These are phyloP conservation scores for Silurus aristotelis DNA, from an alignment of 2,797 vertebrate species.

Conservation along the genomic window DNA sequence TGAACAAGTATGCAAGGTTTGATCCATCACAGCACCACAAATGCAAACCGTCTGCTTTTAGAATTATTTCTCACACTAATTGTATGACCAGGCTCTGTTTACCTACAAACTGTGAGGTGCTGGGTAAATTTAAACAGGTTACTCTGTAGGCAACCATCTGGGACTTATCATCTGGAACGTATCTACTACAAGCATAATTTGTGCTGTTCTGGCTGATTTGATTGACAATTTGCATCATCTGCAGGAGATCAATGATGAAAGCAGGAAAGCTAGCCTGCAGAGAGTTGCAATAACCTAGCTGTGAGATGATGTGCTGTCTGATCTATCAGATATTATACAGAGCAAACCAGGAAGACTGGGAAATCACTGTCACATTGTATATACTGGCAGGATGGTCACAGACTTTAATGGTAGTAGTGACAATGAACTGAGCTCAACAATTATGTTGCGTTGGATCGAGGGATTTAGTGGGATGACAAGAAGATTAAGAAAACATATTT, in stretches of 20 bases:
- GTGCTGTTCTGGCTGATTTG: slow-evolving; percentile 4
- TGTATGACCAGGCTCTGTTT: background rate
- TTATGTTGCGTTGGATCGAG: background rate
- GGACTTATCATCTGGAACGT: background rate
- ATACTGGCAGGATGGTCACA: background rate
- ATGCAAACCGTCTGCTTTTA: background rate
- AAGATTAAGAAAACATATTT: slow-evolving; percentile 34
- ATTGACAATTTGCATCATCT: slow-evolving; percentile 12
- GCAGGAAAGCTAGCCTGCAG: background rate
- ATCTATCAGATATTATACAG: background rate
- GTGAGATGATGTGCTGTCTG: slow-evolving; percentile 2
- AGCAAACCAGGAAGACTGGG: background rate
- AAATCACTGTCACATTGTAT: slow-evolving; percentile 4
- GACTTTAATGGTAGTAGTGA: background rate
- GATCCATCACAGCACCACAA: background rate
- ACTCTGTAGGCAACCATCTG: background rate
- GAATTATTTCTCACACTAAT: background rate
- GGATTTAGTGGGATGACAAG: background rate
- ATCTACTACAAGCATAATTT: background rate
- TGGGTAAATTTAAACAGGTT: background rate
- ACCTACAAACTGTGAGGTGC: background rate
- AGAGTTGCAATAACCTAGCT: slow-evolving; percentile 3
- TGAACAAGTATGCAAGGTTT: background rate
- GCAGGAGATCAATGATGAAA: background rate
- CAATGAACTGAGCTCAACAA: background rate